A percentile compares a stretch with the other conserved stretches of the same genome.
Conservation (phyloP, 2,888 invertebrate genomes). For the Thereva nobilitata region DNA sequence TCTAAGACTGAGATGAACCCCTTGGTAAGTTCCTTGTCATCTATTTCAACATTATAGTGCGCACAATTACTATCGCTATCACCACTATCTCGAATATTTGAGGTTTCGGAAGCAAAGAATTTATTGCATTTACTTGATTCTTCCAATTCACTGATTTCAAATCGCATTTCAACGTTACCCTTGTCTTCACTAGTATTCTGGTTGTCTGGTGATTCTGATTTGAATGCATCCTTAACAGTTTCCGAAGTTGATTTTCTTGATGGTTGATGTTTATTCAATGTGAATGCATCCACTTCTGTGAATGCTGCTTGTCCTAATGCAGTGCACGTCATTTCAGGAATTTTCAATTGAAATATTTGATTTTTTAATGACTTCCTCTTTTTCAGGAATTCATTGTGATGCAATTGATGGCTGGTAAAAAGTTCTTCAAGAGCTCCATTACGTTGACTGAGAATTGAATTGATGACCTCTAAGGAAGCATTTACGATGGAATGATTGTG, state of each 20-base stretch:
- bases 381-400: constrained; percentile 56
- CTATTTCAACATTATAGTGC: constrained; percentile 39
- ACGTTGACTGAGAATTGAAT: constrained; percentile 52
- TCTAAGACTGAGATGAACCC: constrained; percentile 46
- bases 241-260: constrained; percentile 43
- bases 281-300: constrained; percentile 37
- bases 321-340: constrained; percentile 49
- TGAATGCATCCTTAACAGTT: constrained; percentile 47
- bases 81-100: not conserved
- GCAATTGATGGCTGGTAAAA: constrained; percentile 54
- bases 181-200: constrained; percentile 44
- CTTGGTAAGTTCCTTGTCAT: constrained; percentile 35
- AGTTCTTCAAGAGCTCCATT: constrained; percentile 51
- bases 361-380: constrained; percentile 59
- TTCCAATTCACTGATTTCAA: constrained; percentile 34
- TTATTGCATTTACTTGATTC: constrained; percentile 24
- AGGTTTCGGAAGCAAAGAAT: constrained; percentile 14
- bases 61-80: constrained; percentile 39
- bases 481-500: constrained; percentile 87
- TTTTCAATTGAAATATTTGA: constrained; percentile 58
- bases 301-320: constrained; percentile 27
- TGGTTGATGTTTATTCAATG: constrained; percentile 46
- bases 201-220: constrained; percentile 47
- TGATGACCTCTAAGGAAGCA: constrained; percentile 74
- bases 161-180: constrained; percentile 35